Base-by-base conservation (phyloP, 1,140 invertebrate genomes). In the Caenorhabditis brenneri region DNA sequence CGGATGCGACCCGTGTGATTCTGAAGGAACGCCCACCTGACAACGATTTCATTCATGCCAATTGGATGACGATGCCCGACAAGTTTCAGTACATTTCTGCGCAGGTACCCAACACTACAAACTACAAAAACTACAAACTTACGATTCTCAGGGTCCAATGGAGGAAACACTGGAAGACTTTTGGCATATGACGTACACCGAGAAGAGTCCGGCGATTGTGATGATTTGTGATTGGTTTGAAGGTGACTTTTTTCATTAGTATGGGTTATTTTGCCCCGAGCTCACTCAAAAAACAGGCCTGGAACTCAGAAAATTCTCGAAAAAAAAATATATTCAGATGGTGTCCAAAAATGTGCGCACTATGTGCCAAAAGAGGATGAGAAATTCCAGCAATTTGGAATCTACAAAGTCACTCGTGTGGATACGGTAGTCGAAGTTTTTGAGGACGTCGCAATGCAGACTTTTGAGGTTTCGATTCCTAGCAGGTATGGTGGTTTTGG, bases 101-200 rank as follows among this genome's bases (percentile, higher is more conserved):
- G 5, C 83, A 84, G 78, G 83, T 80, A 55, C 5, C 15, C 19
- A 51, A 51, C 10, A 24, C 5, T 29, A 0, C 0, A 19, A 24
- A 24, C 24, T 24, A 4, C 22, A 24, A 16, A 80, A 46, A 24
- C 1, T 51, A n/a, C 42, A 36, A 27, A 58, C 1, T n/a, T n/a
- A n/a, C n/a, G n/a, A n/a, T 65, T 36, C 36, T 24, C 89, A 91
- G 90, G 93, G 95, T 0, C 96, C 96, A 0, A 95, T 97, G 93
- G 95, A 97, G 79, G 94, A 94, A 39, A 97, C 96, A 0, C 94
- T 96, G 0, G 94, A 94, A 87, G 96, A 97, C 91, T 97, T 97
- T 91, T 98, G 96, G 96, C 93, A 95, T 78, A 96, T 98, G 95
- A 95, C 97, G 83, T 97, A 96, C 95, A 96, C 97, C 91, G 95